Evolutionary conservation across 2,888 invertebrate genomes (phyloP).

Genomic region (Clitarchus hookeri): DNA sequence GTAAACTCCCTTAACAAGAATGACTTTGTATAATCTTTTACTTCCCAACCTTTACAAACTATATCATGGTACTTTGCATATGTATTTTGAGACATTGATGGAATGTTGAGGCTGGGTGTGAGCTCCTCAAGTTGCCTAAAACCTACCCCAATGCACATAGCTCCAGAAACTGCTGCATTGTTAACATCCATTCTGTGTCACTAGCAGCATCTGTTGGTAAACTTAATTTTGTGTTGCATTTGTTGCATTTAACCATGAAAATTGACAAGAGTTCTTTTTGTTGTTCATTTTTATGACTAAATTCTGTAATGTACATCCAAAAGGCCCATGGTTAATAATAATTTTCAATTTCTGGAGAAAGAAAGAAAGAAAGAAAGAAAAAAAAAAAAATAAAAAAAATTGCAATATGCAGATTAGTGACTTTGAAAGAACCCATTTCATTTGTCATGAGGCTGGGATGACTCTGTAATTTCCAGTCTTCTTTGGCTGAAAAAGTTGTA

Average conservation of each 20-base stretch:
- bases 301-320: background rate
- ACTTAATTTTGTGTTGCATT: background rate
- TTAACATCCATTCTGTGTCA: background rate
- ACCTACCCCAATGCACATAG: slow-evolving; percentile 5
- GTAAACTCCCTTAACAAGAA: too few relatives aligned
- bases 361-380: too few relatives aligned
- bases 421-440: background rate
- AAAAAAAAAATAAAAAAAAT: too few relatives aligned
- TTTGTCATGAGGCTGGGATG: background rate
- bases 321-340: background rate
- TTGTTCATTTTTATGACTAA: too few relatives aligned
- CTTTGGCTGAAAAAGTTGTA: too few relatives aligned
- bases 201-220: background rate
- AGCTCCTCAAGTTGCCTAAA: background rate
- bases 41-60: background rate
- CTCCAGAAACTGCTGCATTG: background rate
- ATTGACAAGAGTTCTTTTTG: background rate
- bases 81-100: background rate
- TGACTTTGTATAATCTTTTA: too few relatives aligned
- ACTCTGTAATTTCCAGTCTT: too few relatives aligned
- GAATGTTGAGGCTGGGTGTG: background rate
- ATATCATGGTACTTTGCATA: background rate
- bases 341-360: background rate
- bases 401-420: background rate
- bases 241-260: background rate